Evolutionary conservation across 2,888 invertebrate species (phyloP), one percentile per base, ranked within the genome.

Genomic region (Caenorhabditis uteleia): DNA sequence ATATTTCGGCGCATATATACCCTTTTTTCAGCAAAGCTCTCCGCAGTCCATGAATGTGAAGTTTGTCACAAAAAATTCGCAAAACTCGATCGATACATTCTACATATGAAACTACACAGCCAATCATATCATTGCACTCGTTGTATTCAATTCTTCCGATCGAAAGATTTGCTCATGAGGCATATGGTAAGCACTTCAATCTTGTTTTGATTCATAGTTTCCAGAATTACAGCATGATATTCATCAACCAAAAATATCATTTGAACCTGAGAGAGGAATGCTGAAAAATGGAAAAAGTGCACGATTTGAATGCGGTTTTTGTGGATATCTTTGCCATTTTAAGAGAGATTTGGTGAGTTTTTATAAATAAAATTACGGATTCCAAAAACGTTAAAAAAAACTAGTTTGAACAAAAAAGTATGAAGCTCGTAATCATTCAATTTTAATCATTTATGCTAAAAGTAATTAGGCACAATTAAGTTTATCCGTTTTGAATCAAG

Each of bases 331-430:
- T 21, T 77, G 76, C 39, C 76, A 76, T 40, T 69, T 68, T 44
- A 65, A 68, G 38, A 49, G 71, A 21, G 75, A 76, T 47, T 72
- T 72, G 70, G 65, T 74, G 16, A n/a, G n/a, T n/a, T n/a, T n/a
- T n/a, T n/a, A n/a, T n/a, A n/a, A n/a, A n/a, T n/a, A n/a, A n/a
- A n/a, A n/a, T n/a, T n/a, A n/a, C n/a, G n/a, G n/a, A n/a, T n/a
- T n/a, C n/a, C n/a, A n/a, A n/a, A n/a, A n/a, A n/a, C n/a, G n/a
- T n/a, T n/a, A n/a, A n/a, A n/a, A n/a, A n/a, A n/a, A n/a, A n/a
- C n/a, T n/a, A n/a, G n/a, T n/a, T n/a, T n/a, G n/a, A n/a, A n/a
- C n/a, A n/a, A n/a, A n/a, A n/a, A n/a, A n/a, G n/a, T n/a, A n/a
- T n/a, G n/a, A n/a, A n/a, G n/a, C n/a, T n/a, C n/a, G n/a, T n/a